Percentiles rank a stretch among this genome's conserved stretches.
Conservation (phyloP, 2,113 vertebrate genomes). For the Ranitomeya imitator region DNA sequence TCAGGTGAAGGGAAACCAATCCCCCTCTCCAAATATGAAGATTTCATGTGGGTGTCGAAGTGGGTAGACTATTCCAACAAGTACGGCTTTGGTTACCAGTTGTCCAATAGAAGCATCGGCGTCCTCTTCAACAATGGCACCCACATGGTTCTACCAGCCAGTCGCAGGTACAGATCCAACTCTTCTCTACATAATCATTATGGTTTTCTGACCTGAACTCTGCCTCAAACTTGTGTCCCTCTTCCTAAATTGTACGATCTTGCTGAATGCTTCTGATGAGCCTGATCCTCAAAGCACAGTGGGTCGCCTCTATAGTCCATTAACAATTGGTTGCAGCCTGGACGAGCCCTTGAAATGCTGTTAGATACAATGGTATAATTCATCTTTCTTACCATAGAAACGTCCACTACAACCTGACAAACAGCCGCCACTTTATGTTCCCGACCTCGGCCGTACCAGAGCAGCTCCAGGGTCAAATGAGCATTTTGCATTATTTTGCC, state of each 20-base stretch:
- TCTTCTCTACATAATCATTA: no score
- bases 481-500: slow-evolving; percentile 86
- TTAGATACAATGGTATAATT: not conserved
- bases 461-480: slow-evolving; percentile 87
- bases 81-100: slow-evolving; percentile 96
- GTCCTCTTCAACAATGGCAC: slow-evolving; percentile 97
- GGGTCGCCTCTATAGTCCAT: no score
- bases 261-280: no score
- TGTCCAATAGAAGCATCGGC: slow-evolving; percentile 90
- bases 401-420: slow-evolving; percentile 90
- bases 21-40: slow-evolving; percentile 83
- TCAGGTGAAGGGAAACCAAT: slow-evolving; percentile 86
- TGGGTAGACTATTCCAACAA: slow-evolving; percentile 99
- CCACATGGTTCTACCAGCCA: slow-evolving; percentile 88
- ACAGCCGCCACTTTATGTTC: slow-evolving; percentile 90
- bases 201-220: not conserved
- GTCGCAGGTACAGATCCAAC: slow-evolving; percentile 75
- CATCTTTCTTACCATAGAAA: slow-evolving; percentile 70
- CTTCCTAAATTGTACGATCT: no score
- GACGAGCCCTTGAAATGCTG: no score
- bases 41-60: slow-evolving; percentile 96
- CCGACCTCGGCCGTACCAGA: slow-evolving; percentile 78
- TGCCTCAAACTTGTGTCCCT: no score
- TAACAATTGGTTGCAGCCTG: no score
- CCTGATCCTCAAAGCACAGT: no score